phyloP scores from a whole-genome alignment of 1,140 invertebrate species.

The Temnothorax longispinosus region DNA sequence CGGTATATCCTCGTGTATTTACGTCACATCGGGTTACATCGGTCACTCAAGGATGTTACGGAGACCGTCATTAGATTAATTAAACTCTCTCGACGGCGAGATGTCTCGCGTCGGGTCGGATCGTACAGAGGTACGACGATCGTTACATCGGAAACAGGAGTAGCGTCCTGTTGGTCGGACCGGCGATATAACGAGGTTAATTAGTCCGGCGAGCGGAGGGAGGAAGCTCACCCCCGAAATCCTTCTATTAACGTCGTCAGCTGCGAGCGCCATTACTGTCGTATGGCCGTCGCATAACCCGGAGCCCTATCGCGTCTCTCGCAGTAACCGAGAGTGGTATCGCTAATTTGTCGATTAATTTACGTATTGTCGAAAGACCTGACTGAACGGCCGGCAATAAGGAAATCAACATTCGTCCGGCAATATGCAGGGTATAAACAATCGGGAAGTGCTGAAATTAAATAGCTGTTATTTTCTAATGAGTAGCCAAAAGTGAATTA shows the following conservation, averaged over 20 bases:
- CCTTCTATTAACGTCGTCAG: conserved; percentile 70
- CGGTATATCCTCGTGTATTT: neutral
- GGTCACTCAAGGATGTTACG: conserved; percentile 54
- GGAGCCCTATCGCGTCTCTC: conserved; percentile 11
- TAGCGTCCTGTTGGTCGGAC: conserved; percentile 31
- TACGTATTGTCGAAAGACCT: conserved; percentile 30
- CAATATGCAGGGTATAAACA: neutral
- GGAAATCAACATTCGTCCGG: neutral
- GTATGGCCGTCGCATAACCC: neutral
- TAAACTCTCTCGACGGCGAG: conserved; percentile 38
- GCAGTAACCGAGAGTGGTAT: conserved; percentile 31
- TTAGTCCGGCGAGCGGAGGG: conserved; percentile 38
- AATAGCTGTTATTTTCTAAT: neutral
- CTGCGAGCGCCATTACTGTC: conserved; percentile 59
- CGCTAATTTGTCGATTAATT: conserved; percentile 57
- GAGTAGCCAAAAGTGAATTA: neutral
- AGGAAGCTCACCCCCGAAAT: conserved; percentile 52
- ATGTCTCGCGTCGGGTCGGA: conserved; percentile 31
- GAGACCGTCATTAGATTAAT: conserved; percentile 61
- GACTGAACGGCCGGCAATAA: neutral
- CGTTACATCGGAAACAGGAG: conserved; percentile 57
- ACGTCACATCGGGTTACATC: conserved; percentile 27
- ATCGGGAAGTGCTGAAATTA: neutral
- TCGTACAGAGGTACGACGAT: conserved; percentile 16
- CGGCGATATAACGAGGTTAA: conserved; percentile 68